These are phyloP conservation scores for Pecten maximus DNA, from an alignment of 2,888 invertebrate species.

Conservation along the genomic window DNA sequence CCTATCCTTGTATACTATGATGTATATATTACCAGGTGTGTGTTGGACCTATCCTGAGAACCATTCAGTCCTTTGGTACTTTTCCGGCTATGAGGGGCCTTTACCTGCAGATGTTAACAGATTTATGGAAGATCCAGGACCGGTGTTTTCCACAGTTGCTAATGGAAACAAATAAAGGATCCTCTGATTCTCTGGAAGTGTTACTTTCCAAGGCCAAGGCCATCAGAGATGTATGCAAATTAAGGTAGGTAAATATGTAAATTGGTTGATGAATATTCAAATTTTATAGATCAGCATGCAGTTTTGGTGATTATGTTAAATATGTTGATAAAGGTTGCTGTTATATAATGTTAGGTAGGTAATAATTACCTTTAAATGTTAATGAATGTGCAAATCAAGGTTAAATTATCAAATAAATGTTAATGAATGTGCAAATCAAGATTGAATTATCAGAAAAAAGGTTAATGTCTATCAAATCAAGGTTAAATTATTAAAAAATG, in stretches of 20 bases:
- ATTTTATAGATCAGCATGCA: neutral
- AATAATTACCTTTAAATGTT: neutral
- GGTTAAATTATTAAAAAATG: too few species aligned
- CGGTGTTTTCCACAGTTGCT: slow-evolving; percentile 90
- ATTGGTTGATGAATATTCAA: neutral
- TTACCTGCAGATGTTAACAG: slow-evolving; percentile 82
- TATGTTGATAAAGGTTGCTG: neutral
- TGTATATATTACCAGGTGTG: slow-evolving; percentile 85
- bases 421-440: neutral
- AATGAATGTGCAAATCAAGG: neutral
- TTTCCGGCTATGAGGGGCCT: slow-evolving; percentile 70
- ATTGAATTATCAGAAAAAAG: neutral
- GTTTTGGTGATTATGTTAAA: too few species aligned
- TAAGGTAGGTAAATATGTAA: slow-evolving; percentile 63
- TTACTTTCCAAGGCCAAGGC: slow-evolving; percentile 75
- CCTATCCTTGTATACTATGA: too few species aligned
- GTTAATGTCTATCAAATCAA: too few species aligned
- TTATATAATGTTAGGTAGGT: neutral
- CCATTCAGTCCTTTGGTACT: slow-evolving; percentile 73
- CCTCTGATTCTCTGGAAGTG: slow-evolving; percentile 62
- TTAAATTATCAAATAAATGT: neutral
- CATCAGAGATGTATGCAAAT: slow-evolving; percentile 78
- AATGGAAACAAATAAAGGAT: slow-evolving; percentile 49
- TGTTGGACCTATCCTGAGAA: slow-evolving; percentile 80
- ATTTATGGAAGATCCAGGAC: slow-evolving; percentile 88